Base-by-base conservation (phyloP, 2,888 invertebrate species). In the Eupsilia transversa region DNA sequence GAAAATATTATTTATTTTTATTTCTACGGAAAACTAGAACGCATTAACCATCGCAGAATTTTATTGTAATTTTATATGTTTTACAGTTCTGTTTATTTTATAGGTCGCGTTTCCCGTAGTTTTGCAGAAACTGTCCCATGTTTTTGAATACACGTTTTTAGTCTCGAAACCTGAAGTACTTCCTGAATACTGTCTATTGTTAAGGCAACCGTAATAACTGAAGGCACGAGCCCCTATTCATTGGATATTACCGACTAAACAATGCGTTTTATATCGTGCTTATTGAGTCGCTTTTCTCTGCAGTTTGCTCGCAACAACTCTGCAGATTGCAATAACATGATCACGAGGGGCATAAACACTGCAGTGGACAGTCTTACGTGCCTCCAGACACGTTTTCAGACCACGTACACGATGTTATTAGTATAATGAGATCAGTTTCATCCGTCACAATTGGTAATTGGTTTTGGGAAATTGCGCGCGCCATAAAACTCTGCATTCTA, bases 321-420 rank as follows among this genome's bases (percentile, higher is more conserved):
- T 83, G 80, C 82, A 84, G 78, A 79, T 77, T 87, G 81, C 81
- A 85, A 89, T 87, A 89, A 88, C 88, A 89, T 60, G 78, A 78
- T 78, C 83, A 83, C 75, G 74, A 73, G 75, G 74, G 77, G 73
- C 84, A 86, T 89, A 89, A 87, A 90, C 87, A 83, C 49, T 66
- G 74, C 80, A 74, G 71, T 82, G 77, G 61, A 66, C 74, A 82
- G 82, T 76, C 82, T 86, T 89, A 90, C 91, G 91, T 91, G 91
- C 85, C 70, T 74, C 56, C 14, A 54, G 64, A 69, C 91, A 91
- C 89, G 90, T 90, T 75, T 86, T 80, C 77, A 87, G 76, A 33
- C 61, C 78, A 82, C 77, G 84, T 85, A 78, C 52, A 56, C 65
- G 56, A 52, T 82, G 82, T 77, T 78, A 61, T 75, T 57, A 82